These are phyloP conservation scores for Harpalus rubripes DNA, from an alignment of 2,888 invertebrate genomes.

Conservation along the genomic window DNA sequence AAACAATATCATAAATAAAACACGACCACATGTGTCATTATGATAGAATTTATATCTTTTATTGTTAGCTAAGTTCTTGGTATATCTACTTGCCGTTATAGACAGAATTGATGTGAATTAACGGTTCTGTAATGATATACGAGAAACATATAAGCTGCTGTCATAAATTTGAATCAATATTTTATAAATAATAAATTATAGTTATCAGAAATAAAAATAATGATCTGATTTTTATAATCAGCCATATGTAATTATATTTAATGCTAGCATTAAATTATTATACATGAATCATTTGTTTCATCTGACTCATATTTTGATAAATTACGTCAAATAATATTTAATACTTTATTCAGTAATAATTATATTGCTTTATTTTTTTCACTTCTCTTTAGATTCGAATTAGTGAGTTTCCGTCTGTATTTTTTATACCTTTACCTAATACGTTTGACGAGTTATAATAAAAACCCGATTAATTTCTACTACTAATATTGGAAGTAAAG, in stretches of 20 bases:
- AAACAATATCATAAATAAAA: slow-evolving; percentile 5
- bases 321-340: neutral
- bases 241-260: neutral
- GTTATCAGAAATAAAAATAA: neutral
- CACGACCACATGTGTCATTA: neutral
- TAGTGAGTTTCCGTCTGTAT: no score
- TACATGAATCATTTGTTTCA: neutral
- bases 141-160: neutral
- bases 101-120: neutral
- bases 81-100: neutral
- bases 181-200: slow-evolving; percentile 4
- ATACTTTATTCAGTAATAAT: neutral
- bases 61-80: neutral
- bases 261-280: neutral
- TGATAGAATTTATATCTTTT: slow-evolving; percentile 8
- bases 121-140: neutral
- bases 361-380: neutral
- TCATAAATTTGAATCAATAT: neutral
- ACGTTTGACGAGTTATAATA: no score
- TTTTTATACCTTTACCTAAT: no score
- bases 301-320: neutral
- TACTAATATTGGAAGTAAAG: no score
- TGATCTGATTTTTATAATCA: slow-evolving; percentile 2
- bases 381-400: neutral
- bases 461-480: no score